Evolutionary conservation across 2,113 vertebrate genomes (phyloP).

Genomic region (Ameiurus melas): DNA sequence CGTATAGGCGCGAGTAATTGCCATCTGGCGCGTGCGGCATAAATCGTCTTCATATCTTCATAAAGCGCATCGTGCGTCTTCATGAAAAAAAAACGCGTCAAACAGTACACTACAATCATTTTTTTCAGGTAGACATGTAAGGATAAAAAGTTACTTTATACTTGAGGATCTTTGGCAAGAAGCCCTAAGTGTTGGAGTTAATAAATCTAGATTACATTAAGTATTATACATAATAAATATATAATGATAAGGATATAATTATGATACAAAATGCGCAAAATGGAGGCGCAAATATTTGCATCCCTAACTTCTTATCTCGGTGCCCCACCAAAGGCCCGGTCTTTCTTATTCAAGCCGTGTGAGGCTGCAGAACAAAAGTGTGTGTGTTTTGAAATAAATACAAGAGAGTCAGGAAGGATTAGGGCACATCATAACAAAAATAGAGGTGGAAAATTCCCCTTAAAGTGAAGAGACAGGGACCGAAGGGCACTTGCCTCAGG

Average conservation of each 20-base stretch:
- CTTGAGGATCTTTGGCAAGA: background rate
- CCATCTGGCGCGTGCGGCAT: slow-evolving; percentile 53
- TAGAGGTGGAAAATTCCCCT: slow-evolving; percentile 63
- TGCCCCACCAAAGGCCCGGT: slow-evolving; percentile 55
- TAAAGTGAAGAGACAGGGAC: slow-evolving; percentile 57
- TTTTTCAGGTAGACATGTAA: background rate
- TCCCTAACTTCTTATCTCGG: slow-evolving; percentile 53
- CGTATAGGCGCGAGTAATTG: slow-evolving; percentile 8
- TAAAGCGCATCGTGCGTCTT: background rate
- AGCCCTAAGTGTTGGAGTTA: background rate
- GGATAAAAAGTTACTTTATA: background rate
- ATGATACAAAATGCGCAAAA: background rate
- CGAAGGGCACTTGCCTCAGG: slow-evolving; percentile 65
- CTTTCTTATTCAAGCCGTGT: slow-evolving; percentile 48
- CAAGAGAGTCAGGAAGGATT: slow-evolving; percentile 53
- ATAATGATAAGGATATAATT: background rate
- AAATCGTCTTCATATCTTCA: slow-evolving; percentile 6
- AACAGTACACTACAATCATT: background rate
- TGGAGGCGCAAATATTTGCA: background rate
- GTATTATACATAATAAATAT: background rate
- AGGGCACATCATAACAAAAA: slow-evolving; percentile 66
- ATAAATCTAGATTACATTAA: background rate
- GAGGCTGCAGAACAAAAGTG: slow-evolving; percentile 63
- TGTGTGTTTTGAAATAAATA: slow-evolving; percentile 73
- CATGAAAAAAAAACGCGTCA: background rate